Base-by-base conservation (phyloP, 2,888 invertebrate genomes). In the Drosophila quasianomalipes region DNA sequence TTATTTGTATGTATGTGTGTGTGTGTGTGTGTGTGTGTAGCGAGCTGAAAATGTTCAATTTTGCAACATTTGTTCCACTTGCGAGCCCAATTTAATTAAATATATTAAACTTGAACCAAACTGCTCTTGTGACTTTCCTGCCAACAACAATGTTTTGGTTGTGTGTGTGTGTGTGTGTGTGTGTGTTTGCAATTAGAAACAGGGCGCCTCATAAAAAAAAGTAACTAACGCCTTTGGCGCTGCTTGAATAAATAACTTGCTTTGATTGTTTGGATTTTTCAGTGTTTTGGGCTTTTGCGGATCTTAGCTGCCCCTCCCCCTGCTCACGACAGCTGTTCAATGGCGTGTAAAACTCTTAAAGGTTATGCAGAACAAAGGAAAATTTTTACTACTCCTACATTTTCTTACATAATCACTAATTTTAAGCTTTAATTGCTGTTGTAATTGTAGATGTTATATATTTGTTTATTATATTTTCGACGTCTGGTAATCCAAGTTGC, bases 231-330 rank as follows among this genome's bases (percentile, higher is more conserved):
- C 28, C 49, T 55, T 31, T 31, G 57, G 19, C 55, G 55, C 12
- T 67, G 49, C 68, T 57, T 22, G 14, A 57, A 67, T 67, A 68
- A 33, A 68, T 51, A 68, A 61, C 52, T 70, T 60, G 69, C 73
- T 70, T 73, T 82, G 82, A 73, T 81, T 83, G 66, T 72, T 65
- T 80, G 66, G 31, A 68, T 79, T 79, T 72, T 69, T 33, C 28
- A 47, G 33, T 26, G 37, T 37, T 54, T 47, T 26, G 28, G 33
- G 31, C 19, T 39, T 66, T 26, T 16, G n/a, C 6, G 12, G 35
- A 66, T 33, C 33, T 41, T 14, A 22, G 22, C 14, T 26, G 47
- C 47, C 47, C 4, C 26, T 14, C 22, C 16, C 16, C 4, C 16
- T 47, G 4, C 26, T 0, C 16, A 47, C 33, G 28, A 44, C 47